Conservation (phyloP, 2,888 invertebrate genomes). For the Ophion ellenae region DNA sequence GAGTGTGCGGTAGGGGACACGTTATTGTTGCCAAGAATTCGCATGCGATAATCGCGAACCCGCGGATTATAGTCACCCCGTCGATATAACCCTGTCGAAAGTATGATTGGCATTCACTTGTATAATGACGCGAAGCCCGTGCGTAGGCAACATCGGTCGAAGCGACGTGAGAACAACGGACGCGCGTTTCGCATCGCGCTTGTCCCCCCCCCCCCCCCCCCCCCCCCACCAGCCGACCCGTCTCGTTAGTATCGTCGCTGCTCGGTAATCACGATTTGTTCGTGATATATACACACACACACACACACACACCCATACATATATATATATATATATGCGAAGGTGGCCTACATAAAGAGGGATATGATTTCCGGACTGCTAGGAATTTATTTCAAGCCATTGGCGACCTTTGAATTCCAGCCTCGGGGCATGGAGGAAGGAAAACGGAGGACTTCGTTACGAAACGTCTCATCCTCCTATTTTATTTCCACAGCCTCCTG, state of each 20-base stretch:
- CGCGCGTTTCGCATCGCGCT: background rate
- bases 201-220: background rate
- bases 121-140: slow-evolving; percentile 35
- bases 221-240: too few relatives aligned
- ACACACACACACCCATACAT: too few relatives aligned
- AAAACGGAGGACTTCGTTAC: background rate
- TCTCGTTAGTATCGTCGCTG: background rate
- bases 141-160: background rate
- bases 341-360: background rate
- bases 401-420: background rate
- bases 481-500: background rate
- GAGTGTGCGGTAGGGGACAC: slow-evolving; percentile 30
- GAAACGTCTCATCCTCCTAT: background rate
- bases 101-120: slow-evolving; percentile 53
- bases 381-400: background rate
- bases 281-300: too few relatives aligned
- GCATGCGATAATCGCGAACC: slow-evolving; percentile 27
- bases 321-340: background rate
- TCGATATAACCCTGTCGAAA: slow-evolving; percentile 59
- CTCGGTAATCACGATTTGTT: background rate
- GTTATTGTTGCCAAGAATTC: slow-evolving; percentile 52
- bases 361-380: background rate
- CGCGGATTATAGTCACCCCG: slow-evolving; percentile 24
- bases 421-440: background rate
- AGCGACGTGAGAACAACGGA: background rate